These are phyloP conservation scores for Amniataba percoides DNA, from an alignment of 2,797 vertebrate genomes.

Conservation along the genomic window DNA sequence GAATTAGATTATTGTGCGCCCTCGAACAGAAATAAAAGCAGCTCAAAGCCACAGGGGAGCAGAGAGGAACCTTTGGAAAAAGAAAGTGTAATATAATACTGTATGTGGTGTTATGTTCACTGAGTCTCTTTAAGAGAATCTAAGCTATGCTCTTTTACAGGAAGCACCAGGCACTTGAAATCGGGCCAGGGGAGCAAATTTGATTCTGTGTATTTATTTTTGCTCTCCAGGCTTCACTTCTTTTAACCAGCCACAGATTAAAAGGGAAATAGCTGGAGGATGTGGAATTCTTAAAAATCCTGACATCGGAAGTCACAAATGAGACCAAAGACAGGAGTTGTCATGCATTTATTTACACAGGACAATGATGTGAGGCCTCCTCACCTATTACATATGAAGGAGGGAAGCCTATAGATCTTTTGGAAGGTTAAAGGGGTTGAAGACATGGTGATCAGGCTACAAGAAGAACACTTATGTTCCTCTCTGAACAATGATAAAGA, in stretches of 20 bases:
- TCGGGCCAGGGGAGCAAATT: slow-evolving; percentile 55
- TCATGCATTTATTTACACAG: neutral
- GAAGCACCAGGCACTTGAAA: slow-evolving; percentile 63
- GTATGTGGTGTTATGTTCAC: slow-evolving; percentile 66
- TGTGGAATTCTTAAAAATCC: slow-evolving; percentile 47
- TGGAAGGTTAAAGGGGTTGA: slow-evolving; percentile 41
- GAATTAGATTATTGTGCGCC: slow-evolving; percentile 76
- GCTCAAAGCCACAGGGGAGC: slow-evolving; percentile 39
- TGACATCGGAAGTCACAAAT: slow-evolving; percentile 56
- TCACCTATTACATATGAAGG: neutral
- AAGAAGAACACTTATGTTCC: slow-evolving; percentile 29
- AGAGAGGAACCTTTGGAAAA: slow-evolving; percentile 60
- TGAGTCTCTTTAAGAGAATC: slow-evolving; percentile 62
- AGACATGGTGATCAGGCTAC: slow-evolving; percentile 19
- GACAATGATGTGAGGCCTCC: neutral
- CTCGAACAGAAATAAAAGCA: slow-evolving; percentile 55
- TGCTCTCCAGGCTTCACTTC: slow-evolving; percentile 48
- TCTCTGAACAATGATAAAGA: slow-evolving; percentile 49
- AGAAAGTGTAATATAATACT: slow-evolving; percentile 70
- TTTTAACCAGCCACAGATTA: slow-evolving; percentile 43
- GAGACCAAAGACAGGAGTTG: slow-evolving; percentile 16
- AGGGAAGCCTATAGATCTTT: slow-evolving; percentile 3
- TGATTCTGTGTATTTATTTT: slow-evolving; percentile 53
- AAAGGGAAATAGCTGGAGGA: slow-evolving; percentile 34
- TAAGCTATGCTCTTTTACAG: slow-evolving; percentile 64